Evolutionary conservation across 1,140 invertebrate genomes (phyloP).

Genomic region (Atta cephalotes): DNA sequence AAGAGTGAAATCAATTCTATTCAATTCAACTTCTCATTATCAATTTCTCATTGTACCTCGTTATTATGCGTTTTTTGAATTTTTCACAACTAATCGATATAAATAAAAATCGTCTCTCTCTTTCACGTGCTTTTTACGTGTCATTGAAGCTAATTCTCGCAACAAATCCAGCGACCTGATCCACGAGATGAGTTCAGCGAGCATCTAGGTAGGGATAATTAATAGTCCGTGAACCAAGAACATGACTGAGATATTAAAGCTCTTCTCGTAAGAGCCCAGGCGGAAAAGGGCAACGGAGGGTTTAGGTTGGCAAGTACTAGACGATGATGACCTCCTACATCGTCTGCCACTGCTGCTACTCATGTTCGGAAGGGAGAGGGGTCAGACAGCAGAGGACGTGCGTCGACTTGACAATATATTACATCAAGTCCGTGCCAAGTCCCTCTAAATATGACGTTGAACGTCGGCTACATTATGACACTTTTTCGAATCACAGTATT

Average conservation of each 20-base stretch:
- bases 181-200: constrained; percentile 34
- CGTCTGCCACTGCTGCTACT: constrained; percentile 24
- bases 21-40: background rate
- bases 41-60: background rate
- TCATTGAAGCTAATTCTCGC: constrained; percentile 38
- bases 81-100: background rate
- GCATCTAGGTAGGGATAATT: constrained; percentile 53
- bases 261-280: constrained; percentile 32
- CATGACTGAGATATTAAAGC: constrained; percentile 60
- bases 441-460: constrained; percentile 47
- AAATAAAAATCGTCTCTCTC: background rate
- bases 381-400: constrained; percentile 3
- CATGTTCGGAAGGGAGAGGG: background rate
- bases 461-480: constrained; percentile 32
- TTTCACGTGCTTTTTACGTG: constrained; percentile 18
- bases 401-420: constrained; percentile 62
- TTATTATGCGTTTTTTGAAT: background rate
- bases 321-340: constrained; percentile 60
- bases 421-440: constrained; percentile 52
- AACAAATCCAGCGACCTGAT: constrained; percentile 51
- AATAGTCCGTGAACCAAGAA: constrained; percentile 44
- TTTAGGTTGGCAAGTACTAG: constrained; percentile 54
- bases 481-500: constrained; percentile 39
- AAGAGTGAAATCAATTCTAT: background rate
- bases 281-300: constrained; percentile 39